These are phyloP conservation scores for Hydropsyche tenuis DNA, from an alignment of 1,140 invertebrate genomes.

Conservation along the genomic window DNA sequence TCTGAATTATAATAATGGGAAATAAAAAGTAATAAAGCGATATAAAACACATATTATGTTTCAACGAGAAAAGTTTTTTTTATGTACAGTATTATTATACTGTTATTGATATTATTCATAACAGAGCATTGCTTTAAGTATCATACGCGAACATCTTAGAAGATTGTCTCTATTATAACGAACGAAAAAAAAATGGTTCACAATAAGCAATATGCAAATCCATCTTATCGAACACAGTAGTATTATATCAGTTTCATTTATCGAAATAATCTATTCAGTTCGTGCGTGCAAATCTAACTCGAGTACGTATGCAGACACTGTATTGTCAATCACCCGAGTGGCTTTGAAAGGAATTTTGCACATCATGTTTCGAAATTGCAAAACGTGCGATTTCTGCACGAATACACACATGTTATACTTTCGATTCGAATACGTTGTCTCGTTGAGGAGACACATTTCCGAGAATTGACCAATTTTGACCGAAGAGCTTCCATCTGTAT, in stretches of 20 bases:
- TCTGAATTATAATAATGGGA: too few species aligned
- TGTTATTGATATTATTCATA: slow-evolving; percentile 3
- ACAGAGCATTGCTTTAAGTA: background rate
- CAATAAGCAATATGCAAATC: too few species aligned
- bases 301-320: background rate
- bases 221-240: too few species aligned
- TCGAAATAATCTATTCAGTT: slow-evolving; percentile 1
- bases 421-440: too few species aligned
- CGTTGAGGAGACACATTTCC: too few species aligned
- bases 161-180: background rate
- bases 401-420: too few species aligned
- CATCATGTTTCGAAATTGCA: background rate
- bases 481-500: too few species aligned
- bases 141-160: background rate
- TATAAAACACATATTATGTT: too few species aligned
- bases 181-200: background rate
- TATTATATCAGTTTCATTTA: background rate
- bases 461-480: too few species aligned
- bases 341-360: background rate
- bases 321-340: background rate
- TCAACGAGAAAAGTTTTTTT: background rate
- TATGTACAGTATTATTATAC: background rate
- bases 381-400: background rate
- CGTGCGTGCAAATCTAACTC: background rate
- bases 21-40: too few species aligned